Evolutionary conservation across 2,113 vertebrate genomes (phyloP), one percentile per base, ranked within the genome.

Genomic region (Maylandia zebra): DNA sequence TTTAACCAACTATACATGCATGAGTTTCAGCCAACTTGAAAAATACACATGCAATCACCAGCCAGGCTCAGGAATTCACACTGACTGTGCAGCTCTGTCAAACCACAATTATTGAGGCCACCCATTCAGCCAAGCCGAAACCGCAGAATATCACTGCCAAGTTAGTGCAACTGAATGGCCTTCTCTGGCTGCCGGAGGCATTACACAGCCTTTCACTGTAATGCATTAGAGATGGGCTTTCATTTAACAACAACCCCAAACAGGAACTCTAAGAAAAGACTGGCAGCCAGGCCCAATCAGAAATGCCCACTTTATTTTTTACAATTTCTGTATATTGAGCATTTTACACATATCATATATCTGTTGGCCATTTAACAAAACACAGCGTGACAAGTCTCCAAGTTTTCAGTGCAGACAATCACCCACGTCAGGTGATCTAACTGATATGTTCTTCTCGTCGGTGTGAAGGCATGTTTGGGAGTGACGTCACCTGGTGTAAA

Each of bases 61-160:
- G 84, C 83, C 3, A 56, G 66, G 81, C 87, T 79, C 38, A 82
- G 80, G 80, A 88, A 90, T 89, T 87, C 79, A 92, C 89, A 90
- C 86, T 11, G 80, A 86, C 88, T 71, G 82, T 36, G 86, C 84
- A 83, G 86, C 86, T 87, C 87, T 86, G 88, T 89, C 79, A 90
- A 85, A 88, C 85, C 91, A 69, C 90, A 89, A 93, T 86, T 90
- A 91, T 90, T 13, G 30, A 90, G 91, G 90, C 84, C 84, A 83
- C 81, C 52, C 74, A 27, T 81, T 88, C 76, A 91, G 91, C 86
- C 82, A 55, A 86, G 84, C 84, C 24, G 6, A 87, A 92, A 92
- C 87, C 89, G 66, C 87, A 83, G 43, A 87, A 74, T 48, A 79
- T 83, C 84, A 17, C 76, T 87, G 91, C 88, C 91, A 91, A 87